These are phyloP conservation scores for Oppia nitens DNA, from an alignment of 1,140 invertebrate genomes.

Conservation along the genomic window DNA sequence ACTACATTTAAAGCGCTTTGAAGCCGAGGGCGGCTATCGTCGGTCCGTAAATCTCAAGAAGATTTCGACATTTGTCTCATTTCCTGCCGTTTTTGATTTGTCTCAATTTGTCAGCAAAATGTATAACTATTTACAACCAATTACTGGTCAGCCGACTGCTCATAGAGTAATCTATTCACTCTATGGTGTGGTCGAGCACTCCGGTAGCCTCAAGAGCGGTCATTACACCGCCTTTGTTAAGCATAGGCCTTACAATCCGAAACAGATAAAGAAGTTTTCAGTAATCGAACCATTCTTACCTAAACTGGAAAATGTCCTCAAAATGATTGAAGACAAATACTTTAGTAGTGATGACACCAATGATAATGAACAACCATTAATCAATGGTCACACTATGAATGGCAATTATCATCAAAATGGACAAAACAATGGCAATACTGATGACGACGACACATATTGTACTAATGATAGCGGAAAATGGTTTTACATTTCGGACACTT, in stretches of 20 bases:
- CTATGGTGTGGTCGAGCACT: constrained; percentile 88
- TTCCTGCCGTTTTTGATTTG: constrained; percentile 67
- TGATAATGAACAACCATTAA: too few relatives aligned
- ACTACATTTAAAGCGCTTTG: constrained; percentile 71
- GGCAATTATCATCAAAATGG: too few relatives aligned
- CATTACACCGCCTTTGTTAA: constrained; percentile 87
- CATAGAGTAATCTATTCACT: constrained; percentile 61
- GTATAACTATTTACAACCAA: constrained; percentile 15
- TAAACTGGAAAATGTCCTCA: constrained; percentile 17
- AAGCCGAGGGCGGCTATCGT: constrained; percentile 10
- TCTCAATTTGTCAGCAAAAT: constrained; percentile 62
- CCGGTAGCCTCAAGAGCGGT: constrained; percentile 68
- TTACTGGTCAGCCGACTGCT: constrained; percentile 36
- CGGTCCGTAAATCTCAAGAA: constrained; percentile 43
- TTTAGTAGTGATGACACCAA: too few relatives aligned
- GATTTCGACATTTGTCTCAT: constrained; percentile 66
- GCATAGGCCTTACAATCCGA: constrained; percentile 25
- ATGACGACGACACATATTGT: neutral
- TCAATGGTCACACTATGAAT: too few relatives aligned
- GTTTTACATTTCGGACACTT: constrained; percentile 81
- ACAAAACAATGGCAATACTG: neutral
- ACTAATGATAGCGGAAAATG: constrained; percentile 40
- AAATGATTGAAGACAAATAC: neutral
- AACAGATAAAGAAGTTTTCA: constrained; percentile 24
- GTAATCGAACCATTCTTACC: constrained; percentile 23